These are phyloP conservation scores for Propithecus perrieri DNA, from an alignment of 2,797 vertebrate genomes.

Conservation along the genomic window DNA sequence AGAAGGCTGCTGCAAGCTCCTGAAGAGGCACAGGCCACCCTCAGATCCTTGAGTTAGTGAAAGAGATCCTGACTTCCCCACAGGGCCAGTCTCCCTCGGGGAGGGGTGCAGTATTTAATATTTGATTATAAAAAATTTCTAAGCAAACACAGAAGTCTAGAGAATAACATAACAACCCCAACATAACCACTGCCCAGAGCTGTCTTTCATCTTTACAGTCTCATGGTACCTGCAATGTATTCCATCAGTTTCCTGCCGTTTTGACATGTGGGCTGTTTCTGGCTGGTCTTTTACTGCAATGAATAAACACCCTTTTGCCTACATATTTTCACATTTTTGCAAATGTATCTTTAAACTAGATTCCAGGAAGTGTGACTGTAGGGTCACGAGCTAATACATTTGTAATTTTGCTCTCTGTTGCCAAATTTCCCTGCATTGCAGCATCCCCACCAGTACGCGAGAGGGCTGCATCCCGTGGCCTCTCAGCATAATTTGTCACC, in stretches of 20 bases:
- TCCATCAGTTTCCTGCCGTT: neutral
- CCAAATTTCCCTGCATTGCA: neutral
- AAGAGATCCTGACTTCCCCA: neutral
- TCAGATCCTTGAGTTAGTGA: neutral
- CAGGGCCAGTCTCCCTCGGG: neutral
- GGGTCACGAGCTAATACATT: neutral
- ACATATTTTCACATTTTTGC: neutral
- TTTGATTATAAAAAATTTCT: neutral
- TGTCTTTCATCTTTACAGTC: neutral
- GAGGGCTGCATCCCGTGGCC: neutral
- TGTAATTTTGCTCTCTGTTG: neutral
- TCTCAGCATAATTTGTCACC: too few relatives aligned
- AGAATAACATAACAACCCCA: neutral
- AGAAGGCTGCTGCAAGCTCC: slow-evolving; percentile 37
- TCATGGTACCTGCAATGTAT: fast-evolving
- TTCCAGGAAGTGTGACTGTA: slow-evolving; percentile 4
- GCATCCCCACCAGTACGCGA: fast-evolving
- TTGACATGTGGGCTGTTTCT: neutral
- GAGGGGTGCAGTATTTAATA: neutral
- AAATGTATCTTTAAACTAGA: neutral
- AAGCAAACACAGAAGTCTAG: neutral
- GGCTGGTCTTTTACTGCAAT: neutral
- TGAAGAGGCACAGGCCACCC: neutral
- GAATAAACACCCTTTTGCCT: neutral
- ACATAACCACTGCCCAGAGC: neutral